Base-by-base conservation (phyloP, 2,113 vertebrate species). In the Anolis sagrei region DNA sequence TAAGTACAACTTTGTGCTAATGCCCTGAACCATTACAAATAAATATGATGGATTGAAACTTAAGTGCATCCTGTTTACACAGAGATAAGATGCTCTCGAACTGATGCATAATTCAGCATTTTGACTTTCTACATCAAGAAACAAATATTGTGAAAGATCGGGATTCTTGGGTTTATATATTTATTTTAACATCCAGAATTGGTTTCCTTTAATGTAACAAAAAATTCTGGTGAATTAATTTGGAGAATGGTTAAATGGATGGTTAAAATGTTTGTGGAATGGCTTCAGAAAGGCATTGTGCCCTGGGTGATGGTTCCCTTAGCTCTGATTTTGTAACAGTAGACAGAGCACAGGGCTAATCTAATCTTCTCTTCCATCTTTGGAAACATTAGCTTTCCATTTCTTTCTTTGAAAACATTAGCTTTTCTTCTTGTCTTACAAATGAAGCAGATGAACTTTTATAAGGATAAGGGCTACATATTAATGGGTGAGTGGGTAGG, bases 61-160 rank as follows among this genome's bases (percentile, higher is more conserved):
- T 91, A 81, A 21, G 69, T 1, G 76, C 85, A 94, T 92, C 93
- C 92, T 94, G 89, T 94, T 94, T 92, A 93, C 70, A 1, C 85
- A 0, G 1, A 44, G 78, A 70, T 36, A 68, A 89, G 89, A 88
- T 90, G 92, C 90, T 66, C 75, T 91, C 91, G 88, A 91, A 92
- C 86, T 91, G 87, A 89, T 89, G 69, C 66, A 64, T 34, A 76
- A 82, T 85, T 86, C 10, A 2, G 76, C 66, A 88, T 92, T 93
- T 91, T 83, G 85, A 86, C 80, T 10, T 49, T 49, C 79, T 2
- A 2, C 4, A 34, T 76, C 73, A 83, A 91, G 88, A 87, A 93
- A 74, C 51, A 88, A 89, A 75, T 5, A 0, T 19, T 88, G 85
- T 86, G 64, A 64, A 75, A 25, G 72, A 61, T 19, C 48, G 82